Base-by-base conservation (phyloP, 92 coral and sea anemone genomes). In the Porites cylindrica region DNA sequence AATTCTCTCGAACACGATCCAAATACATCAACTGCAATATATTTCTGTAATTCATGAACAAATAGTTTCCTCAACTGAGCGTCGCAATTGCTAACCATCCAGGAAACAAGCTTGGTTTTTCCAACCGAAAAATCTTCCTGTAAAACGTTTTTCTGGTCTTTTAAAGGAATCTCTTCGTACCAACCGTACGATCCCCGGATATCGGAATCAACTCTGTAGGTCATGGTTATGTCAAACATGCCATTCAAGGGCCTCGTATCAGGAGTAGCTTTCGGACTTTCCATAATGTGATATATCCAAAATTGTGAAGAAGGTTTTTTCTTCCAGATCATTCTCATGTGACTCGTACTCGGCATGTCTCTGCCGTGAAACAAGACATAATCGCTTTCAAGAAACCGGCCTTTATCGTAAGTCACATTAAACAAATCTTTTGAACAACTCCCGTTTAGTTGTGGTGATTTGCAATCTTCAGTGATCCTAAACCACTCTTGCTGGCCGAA, bases 11-110 rank as follows among this genome's bases (percentile, higher is more conserved):
- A 71, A 7, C 76, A 71, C 1, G 2, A 0, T 0, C 76, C 76
- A 71, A 29, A 71, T 10, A 71, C 76, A 17, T 71, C 76, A 71
- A 71, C 76, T 70, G 20, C 79, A 75, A 56, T 61, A 66, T 21
- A n/a, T 76, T 76, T 76, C 19, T 53, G 38, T 17, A 71, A 9
- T 16, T 71, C 76, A 47, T 14, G 23, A 71, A 71, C 76, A 71
- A 71, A 12, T 1, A 56, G 17, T 14, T 38, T 38, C 1, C 76
- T 38, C 1, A 71, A 24, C 51, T 71, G 76, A 43, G 76, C 3
- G 13, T 10, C 1, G 47, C 76, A 71, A 14, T 71, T 71, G 54
- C 76, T 38, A 1, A 71, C 76, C 20, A 71, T 71, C 76, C 76
- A 71, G 17, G 10, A 51, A 29, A 17, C 21, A 1, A 62, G 18